Evolutionary conservation across 2,113 vertebrate genomes (phyloP).

Genomic region (Saimiri boliviensis): DNA sequence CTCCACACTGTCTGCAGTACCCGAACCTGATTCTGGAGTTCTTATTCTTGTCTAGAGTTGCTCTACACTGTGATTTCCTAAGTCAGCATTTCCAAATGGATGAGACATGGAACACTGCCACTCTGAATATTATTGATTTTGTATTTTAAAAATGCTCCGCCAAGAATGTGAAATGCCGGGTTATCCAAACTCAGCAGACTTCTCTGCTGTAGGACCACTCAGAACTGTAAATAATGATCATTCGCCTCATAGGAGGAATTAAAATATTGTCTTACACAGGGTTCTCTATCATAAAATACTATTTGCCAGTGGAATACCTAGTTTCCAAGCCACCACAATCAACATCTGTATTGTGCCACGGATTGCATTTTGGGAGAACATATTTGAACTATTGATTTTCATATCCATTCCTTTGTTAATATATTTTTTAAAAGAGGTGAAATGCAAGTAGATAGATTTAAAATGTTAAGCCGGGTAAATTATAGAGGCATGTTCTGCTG

Average conservation of each 20-base stretch:
- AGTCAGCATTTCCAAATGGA: not conserved
- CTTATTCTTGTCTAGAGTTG: accelerated
- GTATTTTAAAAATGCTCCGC: not conserved
- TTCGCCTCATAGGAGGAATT: not conserved
- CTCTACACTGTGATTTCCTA: accelerated
- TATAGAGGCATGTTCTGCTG: accelerated
- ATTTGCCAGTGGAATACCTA: accelerated
- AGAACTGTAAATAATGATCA: not conserved
- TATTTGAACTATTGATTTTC: too few relatives aligned
- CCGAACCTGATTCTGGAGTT: accelerated
- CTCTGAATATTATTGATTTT: not conserved
- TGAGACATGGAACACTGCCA: not conserved
- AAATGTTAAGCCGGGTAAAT: accelerated
- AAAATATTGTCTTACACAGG: accelerated
- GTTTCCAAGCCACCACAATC: too few relatives aligned
- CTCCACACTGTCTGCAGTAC: accelerated
- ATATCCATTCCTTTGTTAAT: too few relatives aligned
- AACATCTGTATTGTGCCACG: accelerated
- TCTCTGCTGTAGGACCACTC: not conserved
- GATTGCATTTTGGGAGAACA: not conserved
- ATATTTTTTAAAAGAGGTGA: not conserved
- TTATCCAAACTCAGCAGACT: not conserved
- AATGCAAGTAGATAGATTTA: too few relatives aligned
- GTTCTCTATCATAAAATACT: not conserved
- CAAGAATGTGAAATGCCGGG: not conserved